Evolutionary conservation across 64 coral and sea anemone species (phyloP), one percentile per base, ranked within the genome.

Genomic region (Orbicella faveolata): DNA sequence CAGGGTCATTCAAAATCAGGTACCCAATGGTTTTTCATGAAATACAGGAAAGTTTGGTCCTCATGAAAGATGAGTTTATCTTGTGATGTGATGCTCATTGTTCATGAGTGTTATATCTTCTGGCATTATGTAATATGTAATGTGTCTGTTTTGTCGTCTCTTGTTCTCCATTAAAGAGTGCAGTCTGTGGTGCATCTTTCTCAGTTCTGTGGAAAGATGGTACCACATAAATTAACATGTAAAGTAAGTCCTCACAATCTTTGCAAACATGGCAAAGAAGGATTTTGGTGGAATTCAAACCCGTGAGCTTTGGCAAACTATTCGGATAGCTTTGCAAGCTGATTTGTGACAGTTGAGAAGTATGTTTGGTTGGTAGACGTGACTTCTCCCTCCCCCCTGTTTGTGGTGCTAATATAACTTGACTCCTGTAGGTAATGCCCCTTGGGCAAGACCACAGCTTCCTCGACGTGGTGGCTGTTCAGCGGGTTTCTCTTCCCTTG

Each of bases 401-500:
- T 61, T 91, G 36, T 51, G 75, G 18, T 84, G 73, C 79, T 83
- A 91, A 91, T 84, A 21, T 73, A 12, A 23, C 69, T 83, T 91
- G 73, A 44, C 66, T 74, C 68, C 68, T 90, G 21, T 67, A 91
- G 89, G 89, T 84, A 89, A 86, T 87, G 75, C 75, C 65, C 80
- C 90, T 2, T 96, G 94, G 94, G 87, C 87, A 52, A 92, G 75
- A 84, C 87, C 87, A 75, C 53, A 63, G n/a, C 89, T 76, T 18
- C 23, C 79, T 36, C 69, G 51, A 11, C 51, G 23, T 36, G 48
- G 85, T 61, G 88, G 87, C 34, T 80, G 54, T 81, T 72, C 83
- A 9, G 89, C 70, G 12, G 21, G 26, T 12, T 95, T 81, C 23
- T 96, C 95, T 20, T 88, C 88, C 36, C 88, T 93, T 63, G 92